Evolutionary conservation across 2,113 vertebrate species (phyloP).

Genomic region (Chinchilla lanigera): DNA sequence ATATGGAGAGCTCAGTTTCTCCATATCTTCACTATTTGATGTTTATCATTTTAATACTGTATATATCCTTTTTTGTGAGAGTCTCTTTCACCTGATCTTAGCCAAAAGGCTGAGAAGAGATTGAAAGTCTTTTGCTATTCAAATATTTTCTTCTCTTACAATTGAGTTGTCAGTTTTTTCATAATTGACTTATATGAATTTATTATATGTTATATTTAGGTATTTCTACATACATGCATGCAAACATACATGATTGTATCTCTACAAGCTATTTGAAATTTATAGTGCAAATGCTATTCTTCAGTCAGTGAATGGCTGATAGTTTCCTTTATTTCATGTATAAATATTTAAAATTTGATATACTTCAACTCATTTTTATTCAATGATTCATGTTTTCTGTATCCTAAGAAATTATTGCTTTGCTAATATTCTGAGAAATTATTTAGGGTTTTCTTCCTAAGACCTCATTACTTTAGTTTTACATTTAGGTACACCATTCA

Average conservation of each 20-base stretch:
- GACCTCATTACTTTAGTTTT: neutral
- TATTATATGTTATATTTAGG: neutral
- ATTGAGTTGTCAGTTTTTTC: neutral
- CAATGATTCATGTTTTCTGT: neutral
- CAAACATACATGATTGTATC: neutral
- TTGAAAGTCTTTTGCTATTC: neutral
- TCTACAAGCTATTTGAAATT: neutral
- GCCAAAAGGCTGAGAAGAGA: too few relatives aligned
- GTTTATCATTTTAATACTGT: neutral
- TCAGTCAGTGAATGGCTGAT: neutral
- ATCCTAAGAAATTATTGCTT: neutral
- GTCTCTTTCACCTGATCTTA: too few relatives aligned
- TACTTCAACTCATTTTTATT: neutral
- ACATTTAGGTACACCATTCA: neutral
- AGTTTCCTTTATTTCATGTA: neutral
- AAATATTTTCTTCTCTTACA: neutral
- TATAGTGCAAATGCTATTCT: neutral
- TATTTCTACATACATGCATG: too few relatives aligned
- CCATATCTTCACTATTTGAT: neutral
- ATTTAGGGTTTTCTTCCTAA: neutral
- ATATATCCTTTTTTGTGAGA: neutral
- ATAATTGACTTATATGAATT: neutral
- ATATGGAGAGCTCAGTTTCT: neutral
- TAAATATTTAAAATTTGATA: neutral
- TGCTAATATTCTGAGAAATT: neutral